Conservation (phyloP, 2,888 invertebrate species). For the Formica aserva region DNA sequence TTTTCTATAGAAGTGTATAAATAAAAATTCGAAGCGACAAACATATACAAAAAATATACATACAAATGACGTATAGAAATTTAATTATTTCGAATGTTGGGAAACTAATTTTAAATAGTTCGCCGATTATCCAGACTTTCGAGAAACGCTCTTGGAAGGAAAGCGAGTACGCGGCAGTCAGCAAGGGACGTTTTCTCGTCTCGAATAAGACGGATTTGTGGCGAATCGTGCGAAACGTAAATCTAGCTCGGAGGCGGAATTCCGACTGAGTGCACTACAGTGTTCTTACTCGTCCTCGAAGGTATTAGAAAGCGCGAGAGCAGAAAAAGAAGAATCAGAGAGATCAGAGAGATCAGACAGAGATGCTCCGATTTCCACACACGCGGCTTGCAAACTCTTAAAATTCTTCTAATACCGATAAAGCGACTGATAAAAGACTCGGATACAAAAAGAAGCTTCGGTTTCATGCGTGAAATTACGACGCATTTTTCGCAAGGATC, state of each 20-base stretch:
- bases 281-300: conserved; percentile 45
- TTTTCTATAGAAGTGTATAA: not conserved
- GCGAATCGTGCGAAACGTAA: conserved; percentile 55
- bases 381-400: not conserved
- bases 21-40: not conserved
- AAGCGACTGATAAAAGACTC: not conserved
- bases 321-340: conserved; percentile 38
- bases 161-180: not conserved
- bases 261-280: conserved; percentile 48
- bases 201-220: conserved; percentile 56
- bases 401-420: conserved; percentile 22
- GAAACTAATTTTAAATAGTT: not conserved
- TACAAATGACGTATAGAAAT: too few relatives aligned
- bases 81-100: not conserved
- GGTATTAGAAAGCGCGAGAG: conserved; percentile 4
- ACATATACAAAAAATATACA: not conserved
- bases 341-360: conserved; percentile 39
- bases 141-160: conserved; percentile 33
- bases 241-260: conserved; percentile 50
- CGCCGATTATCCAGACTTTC: conserved; percentile 24
- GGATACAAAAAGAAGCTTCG: conserved; percentile 2
- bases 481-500: not conserved
- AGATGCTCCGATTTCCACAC: conserved; percentile 14
- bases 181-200: conserved; percentile 26
- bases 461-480: not conserved